Evolutionary conservation across 2,888 invertebrate species (phyloP), one percentile per base, ranked within the genome.

Genomic region (Hofmannophila pseudospretella): DNA sequence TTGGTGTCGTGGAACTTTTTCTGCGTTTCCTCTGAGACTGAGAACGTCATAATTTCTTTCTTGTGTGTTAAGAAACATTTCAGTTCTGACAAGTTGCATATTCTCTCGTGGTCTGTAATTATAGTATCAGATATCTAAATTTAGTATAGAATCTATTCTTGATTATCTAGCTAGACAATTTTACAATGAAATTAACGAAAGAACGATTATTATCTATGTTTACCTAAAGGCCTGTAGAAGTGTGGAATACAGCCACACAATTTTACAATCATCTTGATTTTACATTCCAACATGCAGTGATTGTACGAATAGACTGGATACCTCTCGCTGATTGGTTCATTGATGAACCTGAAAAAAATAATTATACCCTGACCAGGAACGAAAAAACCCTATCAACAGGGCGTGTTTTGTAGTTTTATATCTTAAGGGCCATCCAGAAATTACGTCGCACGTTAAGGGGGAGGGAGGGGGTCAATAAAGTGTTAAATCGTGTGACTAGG

Each of bases 191-290:
- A n/a, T n/a, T n/a, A n/a, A n/a, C n/a, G n/a, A n/a, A n/a, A n/a
- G n/a, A n/a, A n/a, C n/a, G n/a, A 16, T 16, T 16, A 3, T 16
- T 16, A 16, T 16, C 5, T 16, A 16, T n/a, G 4, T 84, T 78
- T 70, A 92, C 93, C 85, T 43, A 88, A 63, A 47, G 88, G 88
- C 46, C 91, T 89, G 55, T 93, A 93, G 58, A 94, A 93, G 69
- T 93, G 93, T 0, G 94, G 94, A 33, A 91, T 73, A 65, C 94
- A 94, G 0, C 89, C 89, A 57, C 94, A 94, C 9, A 90, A 59
- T 36, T 81, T 82, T 22, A 88, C 59, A 7, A 92, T 89, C 50
- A 91, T 75, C 41, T 72, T 77, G 44, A 91, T 90, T 50, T 92
- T 88, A 50, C 94, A 94, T 58, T 94, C 92, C 57, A 90, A 80